phyloP scores from a whole-genome alignment of 2,113 vertebrate genomes.

The Amphilophus citrinellus region DNA sequence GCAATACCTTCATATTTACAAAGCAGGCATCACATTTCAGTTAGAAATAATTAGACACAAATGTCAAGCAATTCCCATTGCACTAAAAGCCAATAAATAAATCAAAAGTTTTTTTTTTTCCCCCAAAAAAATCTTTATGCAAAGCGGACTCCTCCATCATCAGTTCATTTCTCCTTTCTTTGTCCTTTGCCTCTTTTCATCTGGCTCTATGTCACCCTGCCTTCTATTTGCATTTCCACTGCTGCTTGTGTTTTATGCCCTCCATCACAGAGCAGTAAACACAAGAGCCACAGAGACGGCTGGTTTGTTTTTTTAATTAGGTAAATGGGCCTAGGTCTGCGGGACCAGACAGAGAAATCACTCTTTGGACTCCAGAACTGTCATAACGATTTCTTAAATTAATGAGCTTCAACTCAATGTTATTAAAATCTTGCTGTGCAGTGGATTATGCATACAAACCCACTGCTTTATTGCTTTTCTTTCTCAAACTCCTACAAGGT shows the following conservation, averaged over 20 bases:
- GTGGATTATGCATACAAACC: slow-evolving; percentile 10
- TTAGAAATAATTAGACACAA: slow-evolving; percentile 12
- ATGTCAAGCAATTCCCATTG: not conserved
- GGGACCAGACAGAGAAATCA: slow-evolving; percentile 70
- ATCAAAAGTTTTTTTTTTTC: not conserved
- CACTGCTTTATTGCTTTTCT: slow-evolving; percentile 34
- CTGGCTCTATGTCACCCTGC: slow-evolving; percentile 25
- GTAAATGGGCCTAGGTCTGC: slow-evolving; percentile 72
- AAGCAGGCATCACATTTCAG: not conserved
- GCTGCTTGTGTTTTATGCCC: slow-evolving; percentile 50
- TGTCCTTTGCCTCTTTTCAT: slow-evolving; percentile 40
- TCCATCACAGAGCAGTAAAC: slow-evolving; percentile 67
- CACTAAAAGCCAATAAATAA: not conserved
- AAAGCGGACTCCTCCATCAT: not conserved
- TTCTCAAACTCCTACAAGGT: slow-evolving; percentile 31
- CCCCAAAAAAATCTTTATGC: not conserved
- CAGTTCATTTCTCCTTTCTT: slow-evolving; percentile 24
- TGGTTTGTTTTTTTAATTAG: slow-evolving; percentile 73
- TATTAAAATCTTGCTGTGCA: slow-evolving; percentile 59
- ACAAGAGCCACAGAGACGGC: slow-evolving; percentile 39
- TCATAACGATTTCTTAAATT: slow-evolving; percentile 67
- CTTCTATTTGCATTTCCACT: slow-evolving; percentile 47
- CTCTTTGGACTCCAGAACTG: slow-evolving; percentile 61
- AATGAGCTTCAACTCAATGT: slow-evolving; percentile 57
- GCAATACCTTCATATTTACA: slow-evolving; percentile 5